phyloP scores from a whole-genome alignment of 2,888 invertebrate genomes.

The Tolmerus cingulatus region DNA sequence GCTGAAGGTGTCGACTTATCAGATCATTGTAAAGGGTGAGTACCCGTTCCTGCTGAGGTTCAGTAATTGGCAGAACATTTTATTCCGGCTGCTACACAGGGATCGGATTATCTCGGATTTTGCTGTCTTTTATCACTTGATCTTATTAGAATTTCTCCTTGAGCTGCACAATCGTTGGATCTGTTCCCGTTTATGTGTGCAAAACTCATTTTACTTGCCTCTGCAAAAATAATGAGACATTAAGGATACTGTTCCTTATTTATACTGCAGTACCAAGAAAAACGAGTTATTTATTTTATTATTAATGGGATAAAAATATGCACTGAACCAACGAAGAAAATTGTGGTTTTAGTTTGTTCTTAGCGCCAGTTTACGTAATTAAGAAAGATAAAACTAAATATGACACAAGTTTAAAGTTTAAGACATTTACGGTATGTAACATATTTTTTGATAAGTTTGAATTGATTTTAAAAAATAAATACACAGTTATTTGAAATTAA shows the following conservation, averaged over 20 bases:
- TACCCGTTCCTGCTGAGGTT: background rate
- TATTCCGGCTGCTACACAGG: background rate
- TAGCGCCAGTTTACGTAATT: background rate
- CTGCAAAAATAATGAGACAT: background rate
- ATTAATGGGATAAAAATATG: background rate
- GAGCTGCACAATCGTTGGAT: background rate
- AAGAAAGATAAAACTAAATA: too few relatives aligned
- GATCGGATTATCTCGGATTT: background rate
- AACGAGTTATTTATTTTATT: background rate
- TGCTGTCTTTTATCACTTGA: background rate
- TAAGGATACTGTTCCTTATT: background rate
- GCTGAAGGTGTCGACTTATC: slow-evolving; percentile 29
- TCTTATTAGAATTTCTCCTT: background rate
- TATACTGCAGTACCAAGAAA: background rate
- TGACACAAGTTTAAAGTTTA: too few relatives aligned
- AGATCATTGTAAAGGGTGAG: background rate
- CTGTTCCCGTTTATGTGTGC: background rate
- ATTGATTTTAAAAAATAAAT: too few relatives aligned
- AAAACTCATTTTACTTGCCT: background rate
- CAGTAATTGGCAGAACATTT: background rate
- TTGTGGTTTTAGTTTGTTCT: background rate
- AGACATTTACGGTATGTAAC: too few relatives aligned
- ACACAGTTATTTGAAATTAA: too few relatives aligned
- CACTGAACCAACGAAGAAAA: background rate
- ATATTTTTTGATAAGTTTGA: too few relatives aligned